Evolutionary conservation across 1,140 invertebrate genomes (phyloP), one percentile per base, ranked within the genome.

Genomic region (Cotesia glomerata): DNA sequence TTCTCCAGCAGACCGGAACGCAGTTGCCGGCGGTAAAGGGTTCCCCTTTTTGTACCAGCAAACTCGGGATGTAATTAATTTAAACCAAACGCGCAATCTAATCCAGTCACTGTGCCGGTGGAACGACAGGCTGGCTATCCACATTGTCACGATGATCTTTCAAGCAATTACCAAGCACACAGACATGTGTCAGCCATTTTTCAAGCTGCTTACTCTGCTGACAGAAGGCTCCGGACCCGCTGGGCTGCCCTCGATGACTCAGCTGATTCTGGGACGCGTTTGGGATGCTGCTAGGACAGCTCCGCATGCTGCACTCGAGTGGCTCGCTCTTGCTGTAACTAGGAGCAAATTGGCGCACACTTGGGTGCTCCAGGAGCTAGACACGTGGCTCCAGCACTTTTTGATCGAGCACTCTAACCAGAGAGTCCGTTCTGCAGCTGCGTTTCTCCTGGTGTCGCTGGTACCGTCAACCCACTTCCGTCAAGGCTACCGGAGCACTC

Each of bases 41-140:
- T 97, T 97, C 85, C 94, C 95, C 39, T 98, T 98, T 86, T 87
- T 98, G 18, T 95, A 96, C 84, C 96, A 97, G 85, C 96, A 98
- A 89, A 97, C 97, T 61, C 92, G 95, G 76, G 97, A 98, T 84
- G 93, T 93, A 76, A 94, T 98, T 68, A 98, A 97, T 87, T 87
- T 97, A 39, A 92, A 96, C 79, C 95, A 97, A 85, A 97, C 96
- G 3, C 91, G 94, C 74, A 95, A 96, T 84, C 88, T 98, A 35
- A 96, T 98, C 72, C 96, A 96, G 83, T 95, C 95, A 26, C 88
- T 98, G 16, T 96, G 94, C 77, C 91, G 95, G 32, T 97, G 94
- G 90, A 96, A 97, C 85, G 95, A 97, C 75, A 88, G 92, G 74
- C 85, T 97, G 16, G 95, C 95, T 34, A 91, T 92, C 74, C 93